Evolutionary conservation across 2,888 invertebrate species (phyloP), one percentile per base, ranked within the genome.

Genomic region (Allolobophora icterica): DNA sequence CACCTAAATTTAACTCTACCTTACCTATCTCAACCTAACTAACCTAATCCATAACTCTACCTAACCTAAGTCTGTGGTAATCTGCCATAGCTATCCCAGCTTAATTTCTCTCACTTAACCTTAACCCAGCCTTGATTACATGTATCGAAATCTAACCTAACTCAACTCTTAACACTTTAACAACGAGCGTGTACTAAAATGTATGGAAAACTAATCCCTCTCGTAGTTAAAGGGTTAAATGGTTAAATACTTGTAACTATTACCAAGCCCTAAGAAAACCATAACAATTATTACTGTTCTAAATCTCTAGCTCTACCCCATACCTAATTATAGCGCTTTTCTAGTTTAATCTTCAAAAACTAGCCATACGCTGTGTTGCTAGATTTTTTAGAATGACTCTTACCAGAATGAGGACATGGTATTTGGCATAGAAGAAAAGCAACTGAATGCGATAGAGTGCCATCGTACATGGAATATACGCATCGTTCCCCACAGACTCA

Each of bases 391-490:
- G 52, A 52, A 21, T 52, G 52, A 52, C 52, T 71, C 71, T n/a
- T 71, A 71, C 71, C 71, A 71, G 71, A 71, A 71, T 71, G 71
- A 71, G n/a, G 71, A 71, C 13, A 30, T 92, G 34, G 42, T 42
- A 90, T 33, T 40, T 38, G 71, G 71, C 71, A 71, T 71, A 71
- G 71, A 71, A n/a, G 71, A 71, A 71, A 84, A 35, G n/a, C 8
- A 30, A 40, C 38, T 84, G 33, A 40, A 83, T 15, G 30, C 90
- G 40, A 84, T 90, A 92, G 24, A 94, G 92, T 0, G 95, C 94
- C 33, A 95, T 92, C 15, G 93, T 94, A 90, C 95, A 95, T 0
- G 95, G 94, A 8, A 95, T 89, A 91, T 93, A 94, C 0, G 95
- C 94, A 89, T 95, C 95, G 17, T 94, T 93, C 34, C 94, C 93